Conservation (phyloP, 2,888 invertebrate species). For the Tachystola acroxantha region DNA sequence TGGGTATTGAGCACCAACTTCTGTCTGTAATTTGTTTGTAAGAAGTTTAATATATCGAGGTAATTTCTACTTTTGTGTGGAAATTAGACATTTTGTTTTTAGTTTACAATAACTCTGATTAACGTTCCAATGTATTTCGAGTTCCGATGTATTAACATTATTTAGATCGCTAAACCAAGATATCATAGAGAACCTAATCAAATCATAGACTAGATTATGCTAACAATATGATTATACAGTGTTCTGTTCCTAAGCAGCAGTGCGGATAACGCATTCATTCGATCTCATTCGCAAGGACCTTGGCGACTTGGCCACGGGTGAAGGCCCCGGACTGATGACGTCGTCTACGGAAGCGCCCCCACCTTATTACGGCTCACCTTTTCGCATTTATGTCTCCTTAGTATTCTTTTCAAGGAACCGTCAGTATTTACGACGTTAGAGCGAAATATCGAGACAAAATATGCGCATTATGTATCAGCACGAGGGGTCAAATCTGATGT, state of each 20-base stretch:
- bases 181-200: too few relatives aligned
- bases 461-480: conserved; percentile 14
- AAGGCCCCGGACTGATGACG: conserved; percentile 41
- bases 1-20: too few relatives aligned
- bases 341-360: conserved; percentile 34
- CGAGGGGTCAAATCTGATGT: conserved; percentile 4
- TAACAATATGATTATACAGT: too few relatives aligned
- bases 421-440: neutral
- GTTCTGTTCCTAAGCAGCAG: neutral
- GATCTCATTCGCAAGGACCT: conserved; percentile 24
- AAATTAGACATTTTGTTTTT: too few relatives aligned
- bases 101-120: too few relatives aligned
- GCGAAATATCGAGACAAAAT: neutral
- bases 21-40: too few relatives aligned
- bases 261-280: neutral
- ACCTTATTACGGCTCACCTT: conserved; percentile 7
- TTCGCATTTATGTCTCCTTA: neutral
- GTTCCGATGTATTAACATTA: too few relatives aligned
- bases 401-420: neutral
- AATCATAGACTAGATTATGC: too few relatives aligned
- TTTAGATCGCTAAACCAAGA: too few relatives aligned
- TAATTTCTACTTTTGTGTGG: too few relatives aligned
- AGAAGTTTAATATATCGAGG: too few relatives aligned
- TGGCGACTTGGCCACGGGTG: conserved; percentile 32
- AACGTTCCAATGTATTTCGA: too few relatives aligned